Evolutionary conservation across 2,888 invertebrate genomes (phyloP), one percentile per base, ranked within the genome.

Genomic region (Anthoptus insignis): DNA sequence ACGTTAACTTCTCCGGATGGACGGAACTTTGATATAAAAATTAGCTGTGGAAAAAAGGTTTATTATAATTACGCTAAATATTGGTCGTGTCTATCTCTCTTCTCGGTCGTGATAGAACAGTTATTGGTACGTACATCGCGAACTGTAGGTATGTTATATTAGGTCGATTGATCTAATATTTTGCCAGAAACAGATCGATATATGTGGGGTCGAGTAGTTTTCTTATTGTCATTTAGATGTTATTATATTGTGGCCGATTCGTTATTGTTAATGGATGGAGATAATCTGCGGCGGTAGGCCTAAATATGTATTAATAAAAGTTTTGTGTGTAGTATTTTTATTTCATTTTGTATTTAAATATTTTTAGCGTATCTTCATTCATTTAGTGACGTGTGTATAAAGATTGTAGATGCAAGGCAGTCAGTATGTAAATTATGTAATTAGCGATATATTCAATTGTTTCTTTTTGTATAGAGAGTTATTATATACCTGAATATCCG

Each of bases 401-500:
- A 49, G 19, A 9, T 32, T 39, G 56, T 27, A 57, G 49, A 42
- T 45, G 59, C n/a, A n/a, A n/a, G 47, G 45, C 39, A 32, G 61
- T 37, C 57, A 54, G 61, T 66, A 68, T 77, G 76, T 76, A 75
- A 71, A 76, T 73, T 73, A 57, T 77, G 77, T 77, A 75, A 77
- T 75, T 76, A 69, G 19, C 68, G 45, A 24, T 61, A 54, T 32
- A 19, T 61, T 69, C 21, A 66, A 72, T 72, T 71, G 78, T 79
- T 84, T 81, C 69, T 83, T 77, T 83, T 87, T 91, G 91, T 91
- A 91, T 88, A 91, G 90, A 89, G 86, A 91, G 85, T 79, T 83
- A n/a, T n/a, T n/a, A 82, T 89, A 81, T 83, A 77, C 73, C 76
- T 65, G 64, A 54, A 59, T 82, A 82, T 81, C 80, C 75, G 73